These are phyloP conservation scores for Battus philenor DNA, from an alignment of 1,140 invertebrate species.

Conservation along the genomic window DNA sequence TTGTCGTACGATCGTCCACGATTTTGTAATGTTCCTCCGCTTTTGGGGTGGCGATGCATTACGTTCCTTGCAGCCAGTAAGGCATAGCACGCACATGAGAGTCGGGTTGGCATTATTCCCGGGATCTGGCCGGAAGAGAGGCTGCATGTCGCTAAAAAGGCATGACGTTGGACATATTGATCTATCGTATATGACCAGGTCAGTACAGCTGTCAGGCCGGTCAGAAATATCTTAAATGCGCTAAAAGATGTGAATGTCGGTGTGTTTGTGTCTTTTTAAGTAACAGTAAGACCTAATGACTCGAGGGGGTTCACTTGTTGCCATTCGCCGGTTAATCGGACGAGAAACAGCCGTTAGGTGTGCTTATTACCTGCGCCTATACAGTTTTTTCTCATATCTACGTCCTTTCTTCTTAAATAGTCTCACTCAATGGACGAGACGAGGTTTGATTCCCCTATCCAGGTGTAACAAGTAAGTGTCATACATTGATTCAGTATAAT, in stretches of 20 bases:
- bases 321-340: constrained; percentile 70
- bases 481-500: constrained; percentile 59
- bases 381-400: constrained; percentile 68
- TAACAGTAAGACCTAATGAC: constrained; percentile 71
- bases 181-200: constrained; percentile 71
- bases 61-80: constrained; percentile 62
- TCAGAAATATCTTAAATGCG: too few species aligned
- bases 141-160: constrained; percentile 48
- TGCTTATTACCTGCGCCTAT: constrained; percentile 70
- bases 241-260: constrained; percentile 55
- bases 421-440: constrained; percentile 61
- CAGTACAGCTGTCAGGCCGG: constrained; percentile 63
- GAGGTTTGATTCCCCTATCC: constrained; percentile 58
- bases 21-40: constrained; percentile 74
- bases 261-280: constrained; percentile 68
- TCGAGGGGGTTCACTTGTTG: constrained; percentile 70
- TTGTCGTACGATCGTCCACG: constrained; percentile 77
- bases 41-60: constrained; percentile 66
- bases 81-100: constrained; percentile 59
- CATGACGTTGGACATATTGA: constrained; percentile 67
- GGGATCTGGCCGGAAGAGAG: constrained; percentile 57
- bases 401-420: too few species aligned
- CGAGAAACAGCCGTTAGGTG: constrained; percentile 63
- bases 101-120: constrained; percentile 65
- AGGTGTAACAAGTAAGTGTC: constrained; percentile 61